Conservation (phyloP, 2,113 vertebrate genomes). For the Puffinus mauretanicus region DNA sequence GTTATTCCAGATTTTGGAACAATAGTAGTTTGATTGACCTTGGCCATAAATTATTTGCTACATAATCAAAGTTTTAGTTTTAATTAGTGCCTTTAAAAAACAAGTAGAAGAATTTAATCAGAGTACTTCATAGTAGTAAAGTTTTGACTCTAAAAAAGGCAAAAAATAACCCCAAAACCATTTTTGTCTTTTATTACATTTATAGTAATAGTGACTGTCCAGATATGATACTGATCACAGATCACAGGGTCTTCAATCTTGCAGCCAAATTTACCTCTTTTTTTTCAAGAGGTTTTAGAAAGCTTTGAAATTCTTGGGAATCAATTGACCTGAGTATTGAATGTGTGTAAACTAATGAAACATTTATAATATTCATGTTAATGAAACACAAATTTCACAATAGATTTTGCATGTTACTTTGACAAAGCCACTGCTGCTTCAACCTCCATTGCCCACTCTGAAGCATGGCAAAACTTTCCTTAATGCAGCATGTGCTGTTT, state of each 20-base stretch:
- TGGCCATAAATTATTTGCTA: background rate
- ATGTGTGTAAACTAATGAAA: background rate
- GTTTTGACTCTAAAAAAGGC: background rate
- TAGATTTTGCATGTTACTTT: background rate
- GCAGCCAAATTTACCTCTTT: background rate
- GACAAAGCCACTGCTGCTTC: background rate
- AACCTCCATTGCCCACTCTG: background rate
- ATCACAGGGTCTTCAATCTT: background rate
- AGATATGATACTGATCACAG: background rate
- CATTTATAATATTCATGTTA: background rate
- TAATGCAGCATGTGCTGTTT: background rate
- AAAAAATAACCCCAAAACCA: accelerated
- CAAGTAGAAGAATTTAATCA: background rate
- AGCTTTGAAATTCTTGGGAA: background rate
- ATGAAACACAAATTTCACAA: background rate
- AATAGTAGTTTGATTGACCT: background rate
- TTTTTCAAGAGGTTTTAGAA: background rate
- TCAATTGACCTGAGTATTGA: background rate
- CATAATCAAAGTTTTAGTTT: background rate
- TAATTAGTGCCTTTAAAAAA: background rate
- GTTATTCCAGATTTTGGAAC: background rate
- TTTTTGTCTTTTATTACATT: background rate
- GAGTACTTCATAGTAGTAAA: background rate
- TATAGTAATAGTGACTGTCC: background rate
- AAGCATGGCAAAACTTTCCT: background rate